Conservation (phyloP, 1,140 invertebrate species). For the Pogonognathellus flavescens region DNA sequence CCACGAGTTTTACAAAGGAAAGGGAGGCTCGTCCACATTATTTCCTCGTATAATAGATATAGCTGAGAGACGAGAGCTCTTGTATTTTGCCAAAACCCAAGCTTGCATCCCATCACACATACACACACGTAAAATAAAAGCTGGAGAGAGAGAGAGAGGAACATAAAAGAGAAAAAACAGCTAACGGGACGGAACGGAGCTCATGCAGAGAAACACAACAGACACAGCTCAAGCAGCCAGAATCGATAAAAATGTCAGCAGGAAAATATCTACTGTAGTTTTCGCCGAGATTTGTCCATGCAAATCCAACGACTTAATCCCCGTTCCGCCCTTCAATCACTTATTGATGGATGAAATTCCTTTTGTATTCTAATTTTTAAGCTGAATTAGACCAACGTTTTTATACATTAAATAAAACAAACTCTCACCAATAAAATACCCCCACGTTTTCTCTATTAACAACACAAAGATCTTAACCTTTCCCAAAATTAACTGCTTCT, state of each 20-base stretch:
- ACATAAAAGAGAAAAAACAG: conserved; percentile 36
- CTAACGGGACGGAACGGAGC: conserved; percentile 48
- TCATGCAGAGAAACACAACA: conserved; percentile 46
- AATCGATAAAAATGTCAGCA: conserved; percentile 47
- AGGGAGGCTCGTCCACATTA: conserved; percentile 6
- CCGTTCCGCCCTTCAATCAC: neutral
- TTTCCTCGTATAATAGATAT: neutral
- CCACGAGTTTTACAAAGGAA: neutral
- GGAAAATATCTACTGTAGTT: conserved; percentile 35
- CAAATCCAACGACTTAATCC: conserved; percentile 36
- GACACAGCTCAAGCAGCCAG: conserved; percentile 35
- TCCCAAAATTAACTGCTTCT: neutral
- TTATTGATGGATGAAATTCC: conserved; percentile 16
- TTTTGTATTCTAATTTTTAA: too few species aligned
- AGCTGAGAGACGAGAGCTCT: neutral
- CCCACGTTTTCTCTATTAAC: too few species aligned
- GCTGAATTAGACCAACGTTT: too few species aligned
- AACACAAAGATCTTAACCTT: neutral
- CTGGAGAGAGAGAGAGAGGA: neutral
- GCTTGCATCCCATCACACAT: conserved; percentile 25
- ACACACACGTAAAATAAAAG: conserved; percentile 26
- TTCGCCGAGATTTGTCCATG: conserved; percentile 29
- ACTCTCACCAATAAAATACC: too few species aligned
- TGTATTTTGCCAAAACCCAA: conserved; percentile 14
- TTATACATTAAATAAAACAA: too few species aligned